phyloP scores from a whole-genome alignment of 1,140 invertebrate species.

The Rhopalosiphum padi region DNA sequence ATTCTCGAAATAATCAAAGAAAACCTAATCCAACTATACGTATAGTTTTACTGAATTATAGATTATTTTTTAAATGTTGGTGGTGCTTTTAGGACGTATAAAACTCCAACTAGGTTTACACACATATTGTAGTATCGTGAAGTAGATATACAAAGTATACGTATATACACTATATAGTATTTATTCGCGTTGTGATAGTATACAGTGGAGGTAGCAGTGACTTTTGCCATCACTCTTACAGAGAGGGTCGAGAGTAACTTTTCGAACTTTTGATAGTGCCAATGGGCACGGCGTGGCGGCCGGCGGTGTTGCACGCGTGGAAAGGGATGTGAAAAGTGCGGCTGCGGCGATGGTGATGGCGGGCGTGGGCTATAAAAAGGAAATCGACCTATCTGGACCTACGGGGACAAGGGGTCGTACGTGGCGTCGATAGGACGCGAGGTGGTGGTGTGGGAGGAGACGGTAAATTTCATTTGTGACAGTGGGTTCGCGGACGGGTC shows the following conservation, averaged over 20 bases:
- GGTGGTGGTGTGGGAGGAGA: background rate
- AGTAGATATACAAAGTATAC: background rate
- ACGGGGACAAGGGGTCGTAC: background rate
- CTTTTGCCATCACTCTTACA: background rate
- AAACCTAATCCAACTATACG: background rate
- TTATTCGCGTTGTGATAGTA: background rate
- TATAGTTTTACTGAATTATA: background rate
- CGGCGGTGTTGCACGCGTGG: background rate
- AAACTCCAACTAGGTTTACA: no score
- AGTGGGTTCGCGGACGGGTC: background rate
- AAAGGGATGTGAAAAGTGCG: background rate
- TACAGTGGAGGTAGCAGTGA: background rate
- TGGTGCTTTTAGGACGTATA: background rate
- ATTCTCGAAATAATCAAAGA: no score
- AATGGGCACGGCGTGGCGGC: background rate
- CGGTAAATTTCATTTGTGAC: conserved; percentile 39
- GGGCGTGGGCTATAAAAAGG: background rate
- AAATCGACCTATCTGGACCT: background rate
- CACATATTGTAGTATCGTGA: background rate
- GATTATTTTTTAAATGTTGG: background rate
- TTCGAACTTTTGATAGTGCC: background rate
- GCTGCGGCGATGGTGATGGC: background rate
- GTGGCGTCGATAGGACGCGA: background rate
- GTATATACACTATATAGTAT: background rate
- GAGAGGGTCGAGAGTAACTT: background rate